Base-by-base conservation (phyloP, 2,113 vertebrate species). In the Pachypanchax playfairii region DNA sequence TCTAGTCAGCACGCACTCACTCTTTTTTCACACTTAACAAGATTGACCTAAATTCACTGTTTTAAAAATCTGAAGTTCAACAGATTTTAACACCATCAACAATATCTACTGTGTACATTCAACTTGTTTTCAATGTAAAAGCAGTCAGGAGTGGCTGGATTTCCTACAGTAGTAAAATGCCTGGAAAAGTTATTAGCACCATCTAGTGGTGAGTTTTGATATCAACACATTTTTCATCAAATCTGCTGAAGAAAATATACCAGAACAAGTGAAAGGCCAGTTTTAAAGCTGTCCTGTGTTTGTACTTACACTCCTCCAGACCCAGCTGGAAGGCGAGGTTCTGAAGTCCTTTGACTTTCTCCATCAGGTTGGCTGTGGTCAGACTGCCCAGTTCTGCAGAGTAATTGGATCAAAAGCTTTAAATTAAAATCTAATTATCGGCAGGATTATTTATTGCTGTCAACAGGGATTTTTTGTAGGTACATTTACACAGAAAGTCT, bases 351-450 rank as follows among this genome's bases (percentile, higher is more conserved):
- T 96, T 96, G 66, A 99, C 95, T 69, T 99, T 99, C 87, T 99
- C 97, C 97, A 98, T 99, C 78, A 99, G 88, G 80, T 99, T 99
- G 69, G 96, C 96, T 54, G 94, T 98, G 43, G 97, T 98, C 70
- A 99, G 91, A 86, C 97, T 99, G 6, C 97, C 97, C 79, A 99
- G 24, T 82, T 99, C 97, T 97, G 84, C 10, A 42, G 46, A 53
- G 9, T 3, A 7, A 62, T 3, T 54, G 38, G 4, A 39, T 61
- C 20, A 6, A 70, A 64, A 80, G 4, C 3, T 47, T 13, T 36
- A 18, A 15, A 3, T 3, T 14, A 13, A 20, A 77, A 33, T 48
- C 17, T 48, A 15, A 75, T 53, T 12, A 22, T 5, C 18, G 65
- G 71, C 21, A 38, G 33, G 53, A 70, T 73, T 58, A 63, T 14